Evolutionary conservation across 2,113 vertebrate species (phyloP).

Genomic region (Cacatua alba): DNA sequence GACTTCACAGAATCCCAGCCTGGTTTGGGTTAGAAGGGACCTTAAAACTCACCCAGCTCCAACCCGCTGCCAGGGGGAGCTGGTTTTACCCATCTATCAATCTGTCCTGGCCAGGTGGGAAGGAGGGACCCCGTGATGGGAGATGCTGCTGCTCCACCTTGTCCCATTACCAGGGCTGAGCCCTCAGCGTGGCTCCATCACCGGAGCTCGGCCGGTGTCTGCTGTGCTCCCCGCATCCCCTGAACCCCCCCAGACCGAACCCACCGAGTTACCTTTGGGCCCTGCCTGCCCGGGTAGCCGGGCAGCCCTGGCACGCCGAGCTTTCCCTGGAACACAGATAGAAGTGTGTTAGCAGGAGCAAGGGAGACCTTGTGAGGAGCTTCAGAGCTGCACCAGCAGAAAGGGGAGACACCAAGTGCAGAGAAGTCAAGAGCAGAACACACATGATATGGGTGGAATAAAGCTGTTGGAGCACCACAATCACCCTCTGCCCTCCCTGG

Average conservation of each 20-base stretch:
- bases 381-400: not conserved
- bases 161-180: rapidly evolving
- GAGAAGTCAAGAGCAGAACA: not conserved
- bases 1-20: not conserved
- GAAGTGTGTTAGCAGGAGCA: not conserved
- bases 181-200: not conserved
- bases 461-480: rapidly evolving
- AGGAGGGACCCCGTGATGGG: not conserved
- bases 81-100: not conserved
- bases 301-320: constrained; percentile 95
- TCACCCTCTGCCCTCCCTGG: not conserved
- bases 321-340: constrained; percentile 83
- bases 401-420: not conserved
- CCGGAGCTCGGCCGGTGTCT: rapidly evolving
- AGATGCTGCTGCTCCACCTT: not conserved
- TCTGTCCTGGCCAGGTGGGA: not conserved
- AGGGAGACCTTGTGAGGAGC: not conserved
- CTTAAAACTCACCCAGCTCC: not conserved
- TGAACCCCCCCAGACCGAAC: rapidly evolving
- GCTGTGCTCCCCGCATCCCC: not conserved
- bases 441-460: rapidly evolving
- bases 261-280: constrained; percentile 84
- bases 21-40: not conserved
- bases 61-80: not conserved
- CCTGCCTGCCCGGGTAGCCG: constrained; percentile 95